Evolutionary conservation across 1,140 invertebrate species (phyloP).

Genomic region (Vanessa atalanta): DNA sequence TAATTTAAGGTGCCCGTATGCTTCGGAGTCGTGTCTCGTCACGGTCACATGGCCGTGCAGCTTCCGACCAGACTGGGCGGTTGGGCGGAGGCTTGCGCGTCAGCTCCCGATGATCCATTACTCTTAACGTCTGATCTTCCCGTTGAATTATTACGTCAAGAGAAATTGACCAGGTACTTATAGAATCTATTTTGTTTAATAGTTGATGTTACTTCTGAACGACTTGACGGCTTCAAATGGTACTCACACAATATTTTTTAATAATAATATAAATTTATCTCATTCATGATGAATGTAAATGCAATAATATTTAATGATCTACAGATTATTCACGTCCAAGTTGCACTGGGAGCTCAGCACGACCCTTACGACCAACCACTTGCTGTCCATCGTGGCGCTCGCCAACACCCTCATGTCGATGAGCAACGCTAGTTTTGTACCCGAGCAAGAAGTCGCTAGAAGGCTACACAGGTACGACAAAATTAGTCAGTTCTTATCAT

Average conservation of each 20-base stretch:
- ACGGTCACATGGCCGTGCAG: constrained; percentile 95
- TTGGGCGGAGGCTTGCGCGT: constrained; percentile 70
- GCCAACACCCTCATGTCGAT: constrained; percentile 99
- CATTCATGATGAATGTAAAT: neutral
- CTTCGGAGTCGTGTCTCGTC: constrained; percentile 98
- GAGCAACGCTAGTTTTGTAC: constrained; percentile 96
- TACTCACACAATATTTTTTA: too few relatives aligned
- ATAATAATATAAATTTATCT: neutral
- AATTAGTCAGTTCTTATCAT: neutral
- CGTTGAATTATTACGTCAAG: constrained; percentile 86
- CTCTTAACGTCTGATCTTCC: constrained; percentile 85
- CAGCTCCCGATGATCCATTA: constrained; percentile 75
- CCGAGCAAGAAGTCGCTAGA: constrained; percentile 89
- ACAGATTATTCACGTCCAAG: constrained; percentile 89
- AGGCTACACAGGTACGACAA: constrained; percentile 84
- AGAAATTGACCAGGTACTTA: constrained; percentile 85
- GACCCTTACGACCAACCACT: constrained; percentile 96
- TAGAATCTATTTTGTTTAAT: neutral
- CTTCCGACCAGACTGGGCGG: constrained; percentile 92
- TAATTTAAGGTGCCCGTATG: constrained; percentile 88
- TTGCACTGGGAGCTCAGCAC: constrained; percentile 98
- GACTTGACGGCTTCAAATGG: too few relatives aligned
- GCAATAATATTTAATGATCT: neutral
- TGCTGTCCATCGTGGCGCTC: constrained; percentile 95
- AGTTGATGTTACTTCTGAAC: too few relatives aligned